Conservation (phyloP, 2,113 vertebrate species). For the Tupaia tana region DNA sequence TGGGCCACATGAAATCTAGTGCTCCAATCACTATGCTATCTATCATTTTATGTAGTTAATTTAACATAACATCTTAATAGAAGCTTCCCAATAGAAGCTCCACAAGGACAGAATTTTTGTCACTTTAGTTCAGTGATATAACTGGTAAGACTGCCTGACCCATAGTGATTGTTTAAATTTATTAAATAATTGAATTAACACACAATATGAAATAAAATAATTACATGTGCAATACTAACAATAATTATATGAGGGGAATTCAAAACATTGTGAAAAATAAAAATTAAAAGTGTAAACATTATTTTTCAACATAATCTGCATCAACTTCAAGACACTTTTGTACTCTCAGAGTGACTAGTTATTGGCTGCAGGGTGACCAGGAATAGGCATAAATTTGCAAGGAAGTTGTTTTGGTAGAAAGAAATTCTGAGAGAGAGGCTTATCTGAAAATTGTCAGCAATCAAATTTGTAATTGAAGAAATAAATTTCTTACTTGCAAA, state of each 20-base stretch:
- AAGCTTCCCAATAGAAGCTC: not conserved
- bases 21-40: not conserved
- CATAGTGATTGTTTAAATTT: not conserved
- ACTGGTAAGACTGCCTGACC: not conserved
- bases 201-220: not conserved
- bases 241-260: not conserved
- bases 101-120: not conserved
- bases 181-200: not conserved
- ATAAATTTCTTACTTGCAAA: not conserved
- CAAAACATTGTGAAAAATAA: too few relatives aligned
- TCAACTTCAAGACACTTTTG: not conserved
- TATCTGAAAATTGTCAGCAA: not conserved
- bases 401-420: not conserved
- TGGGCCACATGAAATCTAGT: too few relatives aligned
- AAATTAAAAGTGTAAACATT: too few relatives aligned
- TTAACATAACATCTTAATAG: not conserved
- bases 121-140: not conserved
- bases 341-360: not conserved
- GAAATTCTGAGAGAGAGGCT: not conserved
- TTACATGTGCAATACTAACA: not conserved
- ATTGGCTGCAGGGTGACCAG: not conserved
- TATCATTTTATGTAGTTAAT: not conserved
- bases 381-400: not conserved
- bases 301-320: too few relatives aligned
- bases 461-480: not conserved